Evolutionary conservation across 2,113 vertebrate species (phyloP).

Genomic region (Rhegmatorhina hoffmannsi): DNA sequence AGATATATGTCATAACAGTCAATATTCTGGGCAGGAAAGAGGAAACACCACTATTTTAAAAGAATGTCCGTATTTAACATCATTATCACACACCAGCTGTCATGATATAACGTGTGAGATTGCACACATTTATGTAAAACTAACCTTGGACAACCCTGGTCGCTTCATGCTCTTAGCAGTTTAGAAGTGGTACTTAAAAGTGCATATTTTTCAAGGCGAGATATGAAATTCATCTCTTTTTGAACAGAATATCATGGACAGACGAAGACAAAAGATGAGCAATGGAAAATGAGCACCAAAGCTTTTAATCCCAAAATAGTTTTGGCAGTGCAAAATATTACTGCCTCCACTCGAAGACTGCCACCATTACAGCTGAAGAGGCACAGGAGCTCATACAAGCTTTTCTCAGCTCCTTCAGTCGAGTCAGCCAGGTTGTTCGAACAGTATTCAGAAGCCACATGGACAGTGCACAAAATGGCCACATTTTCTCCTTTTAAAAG

Average conservation of each 20-base stretch:
- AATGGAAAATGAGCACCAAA: background rate
- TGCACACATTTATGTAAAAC: constrained; percentile 7
- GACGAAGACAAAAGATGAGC: constrained; percentile 24
- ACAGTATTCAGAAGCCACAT: background rate
- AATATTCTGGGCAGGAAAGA: constrained; percentile 8
- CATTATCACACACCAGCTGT: constrained; percentile 51
- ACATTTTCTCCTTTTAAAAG: background rate
- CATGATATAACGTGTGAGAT: background rate
- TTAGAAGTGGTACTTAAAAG: background rate
- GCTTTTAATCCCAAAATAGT: constrained; percentile 6
- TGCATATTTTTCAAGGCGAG: background rate
- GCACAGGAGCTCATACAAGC: background rate
- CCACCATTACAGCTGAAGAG: background rate
- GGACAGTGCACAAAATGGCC: background rate
- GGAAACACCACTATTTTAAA: constrained; percentile 52
- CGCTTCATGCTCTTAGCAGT: background rate
- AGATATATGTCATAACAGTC: constrained; percentile 46
- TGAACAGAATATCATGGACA: background rate
- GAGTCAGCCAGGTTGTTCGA: background rate
- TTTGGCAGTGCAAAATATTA: background rate
- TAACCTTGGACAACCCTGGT: constrained; percentile 26
- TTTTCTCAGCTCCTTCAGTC: background rate
- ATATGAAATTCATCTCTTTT: background rate
- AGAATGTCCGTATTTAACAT: constrained; percentile 51
- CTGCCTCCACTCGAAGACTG: background rate